Base-by-base conservation (phyloP, 2,888 invertebrate species). In the Willowsia nigromaculata region DNA sequence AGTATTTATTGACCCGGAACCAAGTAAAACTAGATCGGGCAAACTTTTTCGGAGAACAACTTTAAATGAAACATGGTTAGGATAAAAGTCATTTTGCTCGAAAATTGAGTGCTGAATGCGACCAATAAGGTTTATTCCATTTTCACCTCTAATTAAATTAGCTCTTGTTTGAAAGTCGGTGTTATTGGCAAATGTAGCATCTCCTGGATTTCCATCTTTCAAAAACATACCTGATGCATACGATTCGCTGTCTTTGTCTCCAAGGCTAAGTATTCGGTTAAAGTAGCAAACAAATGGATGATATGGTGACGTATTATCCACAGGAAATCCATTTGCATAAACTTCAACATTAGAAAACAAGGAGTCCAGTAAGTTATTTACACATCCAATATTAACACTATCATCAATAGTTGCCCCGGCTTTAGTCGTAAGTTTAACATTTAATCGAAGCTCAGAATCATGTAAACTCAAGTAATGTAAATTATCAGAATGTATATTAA, bases 281-380 rank as follows among this genome's bases (percentile, higher is more conserved):
- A 74, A 74, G 37, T 76, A 76, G 7, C 47, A 30, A 6, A 6
- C 13, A 9, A 50, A 50, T 4, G 47, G 76, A 18, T 76, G 27
- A 30, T 76, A n/a, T 1, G 27, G 2, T 13, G 50, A n/a, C 27
- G 9, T 76, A 76, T 76, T 27, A 9, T 11, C 27, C 15, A 76
- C 33, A n/a, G 13, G 9, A 15, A 0, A 2, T 3, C 25, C 50
- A 50, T 71, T 71, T 0, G 43, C 6, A 7, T 13, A 47, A 3
- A 76, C 47, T 50, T 76, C 76, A 0, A 76, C 50, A 11, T 43
- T 76, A n/a, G 27, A 30, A 76, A 76, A 76, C 15, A 76, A 27
- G 4, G 76, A 76, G 30, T 76, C 47, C 6, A 76, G 47, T 11
- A 22, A 6, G 15, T 74, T 74, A 13, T 74, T 74, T 1, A 74